Evolutionary conservation across 2,113 vertebrate species (phyloP), one percentile per base, ranked within the genome.

Genomic region (Mungos mungo): DNA sequence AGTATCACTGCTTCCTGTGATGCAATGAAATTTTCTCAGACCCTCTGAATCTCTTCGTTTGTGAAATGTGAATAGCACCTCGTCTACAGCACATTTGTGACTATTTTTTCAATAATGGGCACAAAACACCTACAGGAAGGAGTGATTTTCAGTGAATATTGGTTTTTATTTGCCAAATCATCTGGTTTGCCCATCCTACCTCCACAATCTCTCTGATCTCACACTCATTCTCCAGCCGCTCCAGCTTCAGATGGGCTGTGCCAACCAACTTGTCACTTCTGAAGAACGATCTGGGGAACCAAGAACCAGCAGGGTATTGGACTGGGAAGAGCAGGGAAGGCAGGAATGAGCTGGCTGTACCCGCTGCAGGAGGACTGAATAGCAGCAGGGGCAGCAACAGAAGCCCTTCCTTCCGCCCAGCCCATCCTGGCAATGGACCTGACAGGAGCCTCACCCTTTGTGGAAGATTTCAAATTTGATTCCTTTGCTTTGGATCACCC

Each of bases 381-480:
- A 77, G 50, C 4, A 68, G 27, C 18, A 35, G 33, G 16, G 60
- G 29, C 11, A 3, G 54, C 13, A 31, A 52, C 23, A 25, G 54
- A 79, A 83, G 15, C 12, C 71, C 23, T 0, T 88, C 72, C 71
- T 93, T 27, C 33, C 23, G 35, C 68, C 91, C 72, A 7, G 12
- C 11, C 88, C 29, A 33, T 16, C 38, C 0, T 11, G 19, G 60
- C 66, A 41, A 1, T 7, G 25, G 45, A 13, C 35, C 35, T 18
- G 16, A 60, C 2, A 3, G 47, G 38, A 5, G 1, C 93, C 99
- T 99, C 98, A 99, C 99, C 99, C 99, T 99, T 99, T 99, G 98
- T 99, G 99, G 98, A 99, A 99, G 97, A 99, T 98, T 98, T 99
- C 99, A 85, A 99, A 99, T 96, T 99, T 99, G 88, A 99, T 98